Evolutionary conservation across 2,113 vertebrate species (phyloP).

Genomic region (Mohoua ochrocephala): DNA sequence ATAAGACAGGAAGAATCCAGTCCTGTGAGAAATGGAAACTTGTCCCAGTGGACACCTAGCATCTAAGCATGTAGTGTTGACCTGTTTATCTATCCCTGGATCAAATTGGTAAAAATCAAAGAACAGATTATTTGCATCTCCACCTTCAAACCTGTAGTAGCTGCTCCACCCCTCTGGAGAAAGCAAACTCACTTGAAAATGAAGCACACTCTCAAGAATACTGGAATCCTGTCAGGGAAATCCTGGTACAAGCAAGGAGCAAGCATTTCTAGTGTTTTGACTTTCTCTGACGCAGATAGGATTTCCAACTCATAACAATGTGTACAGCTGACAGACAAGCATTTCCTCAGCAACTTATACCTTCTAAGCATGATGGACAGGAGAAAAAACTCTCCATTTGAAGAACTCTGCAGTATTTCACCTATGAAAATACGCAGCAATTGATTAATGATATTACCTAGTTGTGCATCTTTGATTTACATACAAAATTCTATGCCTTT

Average conservation of each 20-base stretch:
- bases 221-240: not conserved
- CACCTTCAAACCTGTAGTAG: not conserved
- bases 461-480: not conserved
- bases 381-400: not conserved
- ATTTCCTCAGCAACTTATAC: not conserved
- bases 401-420: not conserved
- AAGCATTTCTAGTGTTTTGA: not conserved
- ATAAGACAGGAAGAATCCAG: not conserved
- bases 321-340: not conserved
- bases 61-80: not conserved
- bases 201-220: not conserved
- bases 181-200: not conserved
- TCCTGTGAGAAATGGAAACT: not conserved
- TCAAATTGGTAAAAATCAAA: not conserved
- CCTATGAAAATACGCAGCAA: not conserved
- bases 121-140: not conserved
- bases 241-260: not conserved
- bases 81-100: not conserved
- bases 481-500: not conserved
- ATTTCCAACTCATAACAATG: not conserved
- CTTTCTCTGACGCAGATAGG: not conserved
- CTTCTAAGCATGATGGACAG: not conserved
- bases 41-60: not conserved
- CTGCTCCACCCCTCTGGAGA: not conserved
- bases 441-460: not conserved